Percentiles rank a stretch among this genome's conserved stretches.
Evolutionary conservation across 2,113 vertebrate genomes (phyloP).

Genomic region (Cacatua alba): DNA sequence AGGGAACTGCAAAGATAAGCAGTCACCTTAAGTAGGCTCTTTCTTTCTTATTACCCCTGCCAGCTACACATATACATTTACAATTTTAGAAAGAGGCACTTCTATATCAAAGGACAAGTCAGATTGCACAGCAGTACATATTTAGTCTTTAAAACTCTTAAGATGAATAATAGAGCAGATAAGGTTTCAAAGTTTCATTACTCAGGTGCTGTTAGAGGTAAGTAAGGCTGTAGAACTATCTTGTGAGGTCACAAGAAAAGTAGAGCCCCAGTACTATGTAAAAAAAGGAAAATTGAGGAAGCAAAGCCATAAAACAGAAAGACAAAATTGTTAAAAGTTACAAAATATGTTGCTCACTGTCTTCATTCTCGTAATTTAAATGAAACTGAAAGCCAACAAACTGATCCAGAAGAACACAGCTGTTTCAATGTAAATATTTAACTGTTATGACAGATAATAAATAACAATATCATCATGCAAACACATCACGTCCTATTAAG

Average conservation of each 20-base stretch:
- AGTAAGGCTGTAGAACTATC: not conserved
- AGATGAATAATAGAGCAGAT: not conserved
- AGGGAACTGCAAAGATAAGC: not conserved
- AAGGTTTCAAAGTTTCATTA: conserved; percentile 2
- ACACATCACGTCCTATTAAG: not conserved
- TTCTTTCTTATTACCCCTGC: not conserved
- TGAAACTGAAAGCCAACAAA: not conserved
- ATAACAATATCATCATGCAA: not conserved
- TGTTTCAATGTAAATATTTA: not conserved
- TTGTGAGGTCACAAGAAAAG: not conserved
- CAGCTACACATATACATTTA: not conserved
- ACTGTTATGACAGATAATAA: not conserved
- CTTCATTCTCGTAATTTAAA: not conserved
- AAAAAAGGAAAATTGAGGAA: not conserved
- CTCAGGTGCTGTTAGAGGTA: not conserved
- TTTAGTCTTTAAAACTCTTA: not conserved
- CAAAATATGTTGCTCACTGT: not conserved
- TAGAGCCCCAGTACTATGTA: not conserved
- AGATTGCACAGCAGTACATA: not conserved
- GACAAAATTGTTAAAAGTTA: not conserved
- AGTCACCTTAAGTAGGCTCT: not conserved
- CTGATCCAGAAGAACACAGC: not conserved
- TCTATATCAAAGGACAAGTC: conserved; percentile 4
- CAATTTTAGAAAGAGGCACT: not conserved
- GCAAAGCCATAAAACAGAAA: not conserved